A percentile compares a stretch with the other conserved stretches of the same genome.
Evolutionary conservation across 64 coral and sea anemone species (phyloP).

Genomic region (Actinia equina): DNA sequence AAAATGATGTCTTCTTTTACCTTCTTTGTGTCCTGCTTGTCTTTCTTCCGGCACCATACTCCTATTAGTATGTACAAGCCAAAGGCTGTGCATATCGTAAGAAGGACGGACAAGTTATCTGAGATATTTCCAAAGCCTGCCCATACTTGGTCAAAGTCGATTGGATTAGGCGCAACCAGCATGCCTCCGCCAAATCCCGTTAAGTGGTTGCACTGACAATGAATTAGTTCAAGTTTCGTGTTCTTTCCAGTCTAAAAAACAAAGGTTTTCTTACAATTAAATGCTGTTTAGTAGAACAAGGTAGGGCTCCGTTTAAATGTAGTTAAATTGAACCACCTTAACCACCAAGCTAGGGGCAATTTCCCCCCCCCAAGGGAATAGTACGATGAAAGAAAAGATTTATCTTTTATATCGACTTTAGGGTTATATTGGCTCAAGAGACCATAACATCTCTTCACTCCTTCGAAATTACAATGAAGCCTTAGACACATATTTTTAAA

Average conservation of each 20-base stretch:
- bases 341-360: too few species aligned
- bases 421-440: too few species aligned
- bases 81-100: constrained; percentile 27
- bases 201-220: constrained; percentile 60
- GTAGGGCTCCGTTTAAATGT: too few species aligned
- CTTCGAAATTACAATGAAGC: too few species aligned
- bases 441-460: too few species aligned
- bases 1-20: neutral
- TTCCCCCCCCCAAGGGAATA: too few species aligned
- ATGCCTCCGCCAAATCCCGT: constrained; percentile 66
- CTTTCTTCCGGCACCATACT: constrained; percentile 22
- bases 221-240: constrained; percentile 17
- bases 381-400: too few species aligned
- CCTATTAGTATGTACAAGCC: constrained; percentile 28
- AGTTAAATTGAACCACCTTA: too few species aligned
- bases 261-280: neutral
- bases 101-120: constrained; percentile 39
- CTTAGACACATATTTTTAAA: too few species aligned
- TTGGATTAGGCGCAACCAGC: constrained; percentile 58
- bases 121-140: constrained; percentile 15
- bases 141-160: constrained; percentile 53
- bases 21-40: constrained; percentile 48
- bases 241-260: constrained; percentile 25
- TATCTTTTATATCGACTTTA: too few species aligned
- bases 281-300: too few species aligned